These are phyloP conservation scores for Erpobdella octoculata DNA, from an alignment of 2,888 invertebrate species.

Conservation along the genomic window DNA sequence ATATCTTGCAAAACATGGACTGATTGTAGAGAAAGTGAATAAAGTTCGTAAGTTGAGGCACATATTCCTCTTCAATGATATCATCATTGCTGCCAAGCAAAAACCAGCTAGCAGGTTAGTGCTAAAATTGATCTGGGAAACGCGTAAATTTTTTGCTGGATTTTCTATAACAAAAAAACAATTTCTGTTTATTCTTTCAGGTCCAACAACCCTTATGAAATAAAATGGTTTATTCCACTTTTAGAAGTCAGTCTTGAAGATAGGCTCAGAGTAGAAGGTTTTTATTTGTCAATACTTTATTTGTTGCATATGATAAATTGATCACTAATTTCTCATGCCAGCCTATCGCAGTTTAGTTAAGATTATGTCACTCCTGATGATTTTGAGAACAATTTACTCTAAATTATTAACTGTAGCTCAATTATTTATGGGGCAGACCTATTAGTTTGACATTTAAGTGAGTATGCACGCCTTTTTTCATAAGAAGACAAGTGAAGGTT, in stretches of 20 bases:
- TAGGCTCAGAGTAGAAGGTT: slow-evolving; percentile 24
- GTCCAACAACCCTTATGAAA: slow-evolving; percentile 83
- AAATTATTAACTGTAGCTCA: too few species aligned
- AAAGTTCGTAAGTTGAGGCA: slow-evolving; percentile 75
- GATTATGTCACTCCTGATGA: too few species aligned
- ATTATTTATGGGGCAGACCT: too few species aligned
- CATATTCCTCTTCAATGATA: slow-evolving; percentile 85
- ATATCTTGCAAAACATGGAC: slow-evolving; percentile 84
- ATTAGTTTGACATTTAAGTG: too few species aligned
- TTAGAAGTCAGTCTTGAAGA: slow-evolving; percentile 63
- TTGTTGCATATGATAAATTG: too few species aligned
- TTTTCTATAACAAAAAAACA: neutral
- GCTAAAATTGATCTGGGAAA: neutral
- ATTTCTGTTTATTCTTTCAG: slow-evolving; percentile 49
- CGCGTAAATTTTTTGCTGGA: neutral
- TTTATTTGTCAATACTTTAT: neutral
- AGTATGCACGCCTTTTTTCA: too few species aligned
- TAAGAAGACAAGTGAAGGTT: too few species aligned
- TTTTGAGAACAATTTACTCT: too few species aligned
- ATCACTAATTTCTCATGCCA: too few species aligned
- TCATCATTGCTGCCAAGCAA: slow-evolving; percentile 80
- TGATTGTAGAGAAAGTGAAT: slow-evolving; percentile 82
- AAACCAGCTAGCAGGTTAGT: slow-evolving; percentile 35
- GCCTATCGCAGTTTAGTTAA: too few species aligned
- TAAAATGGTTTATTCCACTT: slow-evolving; percentile 85